A percentile compares a stretch with the other conserved stretches of the same genome.
Evolutionary conservation across 2,888 invertebrate genomes (phyloP).

Genomic region (Heteropelma amictum): DNA sequence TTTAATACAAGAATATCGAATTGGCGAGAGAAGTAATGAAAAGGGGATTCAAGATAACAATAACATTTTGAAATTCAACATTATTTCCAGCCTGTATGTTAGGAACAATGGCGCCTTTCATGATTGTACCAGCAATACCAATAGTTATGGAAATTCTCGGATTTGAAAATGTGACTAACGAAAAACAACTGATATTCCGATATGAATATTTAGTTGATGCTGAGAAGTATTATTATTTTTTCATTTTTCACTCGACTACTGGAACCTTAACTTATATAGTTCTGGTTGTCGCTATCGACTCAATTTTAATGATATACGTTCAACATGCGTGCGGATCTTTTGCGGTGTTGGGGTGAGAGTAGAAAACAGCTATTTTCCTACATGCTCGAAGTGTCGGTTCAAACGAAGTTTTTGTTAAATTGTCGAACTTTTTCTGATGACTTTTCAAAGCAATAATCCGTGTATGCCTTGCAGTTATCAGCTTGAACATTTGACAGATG

Average conservation of each 20-base stretch:
- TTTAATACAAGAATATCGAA: too few relatives aligned
- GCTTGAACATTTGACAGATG: slow-evolving; percentile 55
- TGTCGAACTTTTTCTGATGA: too few relatives aligned
- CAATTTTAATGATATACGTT: slow-evolving; percentile 58
- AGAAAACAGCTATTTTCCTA: background rate
- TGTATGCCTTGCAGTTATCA: slow-evolving; percentile 59
- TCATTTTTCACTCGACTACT: slow-evolving; percentile 59
- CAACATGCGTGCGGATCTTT: slow-evolving; percentile 61
- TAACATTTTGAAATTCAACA: background rate
- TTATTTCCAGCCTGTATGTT: slow-evolving; percentile 52
- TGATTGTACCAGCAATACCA: slow-evolving; percentile 55
- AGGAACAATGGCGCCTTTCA: slow-evolving; percentile 57
- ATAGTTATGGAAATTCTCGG: slow-evolving; percentile 42
- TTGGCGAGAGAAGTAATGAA: too few relatives aligned
- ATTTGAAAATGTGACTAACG: slow-evolving; percentile 48
- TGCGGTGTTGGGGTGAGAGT: slow-evolving; percentile 58
- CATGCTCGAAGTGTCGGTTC: too few relatives aligned
- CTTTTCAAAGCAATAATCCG: too few relatives aligned
- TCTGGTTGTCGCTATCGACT: slow-evolving; percentile 56
- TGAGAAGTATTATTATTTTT: slow-evolving; percentile 59
- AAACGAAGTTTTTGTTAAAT: too few relatives aligned
- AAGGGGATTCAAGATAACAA: too few relatives aligned
- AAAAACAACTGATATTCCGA: slow-evolving; percentile 57
- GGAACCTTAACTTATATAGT: slow-evolving; percentile 57
- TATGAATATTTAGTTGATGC: slow-evolving; percentile 60